Evolutionary conservation across 2,888 invertebrate species (phyloP), one percentile per base, ranked within the genome.

Genomic region (Cerastis leucographa): DNA sequence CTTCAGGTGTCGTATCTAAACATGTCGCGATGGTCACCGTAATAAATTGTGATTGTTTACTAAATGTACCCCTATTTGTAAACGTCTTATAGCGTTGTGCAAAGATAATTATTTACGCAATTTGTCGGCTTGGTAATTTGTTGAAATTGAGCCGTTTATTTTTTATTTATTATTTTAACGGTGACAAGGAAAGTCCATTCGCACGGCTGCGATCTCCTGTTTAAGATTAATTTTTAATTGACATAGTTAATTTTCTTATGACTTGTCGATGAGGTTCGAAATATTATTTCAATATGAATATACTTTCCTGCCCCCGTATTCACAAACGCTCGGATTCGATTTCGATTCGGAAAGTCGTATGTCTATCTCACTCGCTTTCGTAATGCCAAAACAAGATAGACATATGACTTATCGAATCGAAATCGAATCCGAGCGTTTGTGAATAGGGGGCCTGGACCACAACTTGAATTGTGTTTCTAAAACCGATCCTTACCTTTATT

Each of bases 1-100:
- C 86, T 75, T 90, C 92, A 92, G 92, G 91, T 93, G 92, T 88
- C 81, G 80, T 81, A 84, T 84, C 86, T 89, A 87, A 86, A 87
- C 86, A 85, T 82, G 88, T 83, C 80, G 65, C 68, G 51, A 72
- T 83, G 80, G 80, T 85, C 88, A 88, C 86, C 85, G 75, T 86
- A 87, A 90, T 91, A 89, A 88, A 91, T 90, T 89, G 88, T 87
- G 89, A 90, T 89, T 90, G 87, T 87, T 89, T 89, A 87, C 80
- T 87, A 83, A 88, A 88, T 85, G 86, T 68, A 61, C n/a, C 71
- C 54, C 78, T 79, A 86, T 89, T 89, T 84, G 78, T 88, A 74
- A 79, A 79, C 69, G 86, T 85, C 85, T 76, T 83, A 78, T 78
- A 70, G 77, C 76, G 76, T 70, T 75, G 77, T 78, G 80, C 77